Evolutionary conservation across 92 coral and sea anemone species (phyloP), one percentile per base, ranked within the genome.

Genomic region (Muricea muricata): DNA sequence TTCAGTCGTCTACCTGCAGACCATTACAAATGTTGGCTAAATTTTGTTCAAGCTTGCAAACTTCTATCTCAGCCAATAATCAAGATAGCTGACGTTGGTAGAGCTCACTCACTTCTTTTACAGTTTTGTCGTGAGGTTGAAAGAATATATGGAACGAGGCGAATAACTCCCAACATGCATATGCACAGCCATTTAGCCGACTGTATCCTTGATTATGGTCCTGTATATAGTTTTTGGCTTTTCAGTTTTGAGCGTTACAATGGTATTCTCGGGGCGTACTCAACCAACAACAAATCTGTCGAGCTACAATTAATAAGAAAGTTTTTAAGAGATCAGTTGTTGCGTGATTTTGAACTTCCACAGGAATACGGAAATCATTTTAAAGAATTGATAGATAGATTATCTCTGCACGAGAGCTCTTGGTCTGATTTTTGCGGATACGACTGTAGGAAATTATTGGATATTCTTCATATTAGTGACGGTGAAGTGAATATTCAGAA

Each of bases 71-170:
- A 50, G 0, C 90, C 88, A 40, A 75, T 88, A 73, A 47, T 91
- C 8, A 79, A 87, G 11, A 60, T 63, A 31, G 80, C 86, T 39
- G 97, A 90, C 10, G 28, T 93, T 4, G 74, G 73, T 61, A 25
- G 54, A 54, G 93, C 93, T 17, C 85, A 92, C 35, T 52, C 39
- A 11, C 65, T 81, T 15, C 74, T 90, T 1, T 7, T 93, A 30
- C 29, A 87, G 45, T 93, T 93, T 63, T 74, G 85, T 30, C 81
- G 79, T 42, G 97, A 87, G 84, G 88, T 92, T 6, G 87, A 46
- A 91, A 87, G 5, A 81, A 78, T n/a, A 57, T 93, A 10, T 93
- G 94, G 93, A 61, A 86, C 50, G 14, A 17, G 14, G 14, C 50
- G 50, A 4, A 37, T 37, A 37, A 37, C 42, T 37, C 83, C 88